Evolutionary conservation across 2,113 vertebrate species (phyloP), one percentile per base, ranked within the genome.

Genomic region (Cavia porcellus): DNA sequence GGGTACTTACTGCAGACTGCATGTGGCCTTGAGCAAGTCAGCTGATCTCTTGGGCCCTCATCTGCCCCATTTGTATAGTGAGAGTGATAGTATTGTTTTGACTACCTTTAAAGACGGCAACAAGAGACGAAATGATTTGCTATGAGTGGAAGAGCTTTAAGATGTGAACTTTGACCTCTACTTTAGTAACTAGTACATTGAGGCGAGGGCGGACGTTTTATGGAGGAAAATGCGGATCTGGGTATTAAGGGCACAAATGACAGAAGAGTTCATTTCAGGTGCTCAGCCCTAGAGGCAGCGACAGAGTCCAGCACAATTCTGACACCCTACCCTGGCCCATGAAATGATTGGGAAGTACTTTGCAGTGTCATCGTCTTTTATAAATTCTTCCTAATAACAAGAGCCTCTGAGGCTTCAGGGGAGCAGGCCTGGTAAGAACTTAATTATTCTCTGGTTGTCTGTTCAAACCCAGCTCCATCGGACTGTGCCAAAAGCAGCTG

Each of bases 351-450:
- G 62, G 47, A 61, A 81, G 64, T 77, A 85, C 90, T 90, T 59
- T n/a, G 52, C 80, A 35, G 19, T 35, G 57, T 84, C 38, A 83
- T 87, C 75, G 80, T 45, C 86, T 89, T 91, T 96, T 66, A 68
- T 74, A 92, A 95, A 89, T 55, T 38, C 89, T 93, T 96, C 68
- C 70, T 83, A 92, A 35, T 92, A 89, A 95, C 52, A 66, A 25
- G 55, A 55, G 50, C 74, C 80, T 68, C 13, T 35, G 47, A n/a
- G 38, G 47, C 61, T 80, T 92, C 57, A 28, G 12, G 83, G 20
- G 24, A 42, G 25, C 0, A 0, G 66, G 38, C 42, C 72, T 86
- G 86, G 55, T 4, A 3, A 72, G 84, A 59, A 47, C 0, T 55
- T 86, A 12, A 50, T 47, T 84, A 92, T 70, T n/a, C 84, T 89